A percentile compares a stretch with the other conserved stretches of the same genome.
These are phyloP conservation scores for Tamias sibiricus DNA, from an alignment of 2,113 vertebrate species.

Conservation along the genomic window DNA sequence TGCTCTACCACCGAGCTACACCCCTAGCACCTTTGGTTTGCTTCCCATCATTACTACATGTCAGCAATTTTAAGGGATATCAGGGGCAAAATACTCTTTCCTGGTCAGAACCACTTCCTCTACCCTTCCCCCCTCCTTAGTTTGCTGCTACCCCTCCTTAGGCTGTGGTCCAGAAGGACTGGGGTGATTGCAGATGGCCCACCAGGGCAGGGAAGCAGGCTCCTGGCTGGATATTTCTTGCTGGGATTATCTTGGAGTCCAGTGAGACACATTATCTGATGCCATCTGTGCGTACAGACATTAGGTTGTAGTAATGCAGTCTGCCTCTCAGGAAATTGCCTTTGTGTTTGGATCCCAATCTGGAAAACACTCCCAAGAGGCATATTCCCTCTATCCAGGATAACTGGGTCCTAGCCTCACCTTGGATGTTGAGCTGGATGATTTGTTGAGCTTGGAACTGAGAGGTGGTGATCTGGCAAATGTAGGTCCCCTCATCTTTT, in stretches of 20 bases:
- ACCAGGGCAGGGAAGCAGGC: neutral
- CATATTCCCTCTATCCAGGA: neutral
- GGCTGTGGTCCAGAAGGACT: neutral
- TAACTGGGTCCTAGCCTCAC: constrained; percentile 80
- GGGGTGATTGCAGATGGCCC: neutral
- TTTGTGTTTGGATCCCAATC: neutral
- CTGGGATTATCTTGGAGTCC: neutral
- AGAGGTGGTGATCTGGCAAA: constrained; percentile 86
- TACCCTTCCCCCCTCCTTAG: neutral
- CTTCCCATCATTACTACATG: neutral
- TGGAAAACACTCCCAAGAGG: neutral
- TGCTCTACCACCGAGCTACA: neutral
- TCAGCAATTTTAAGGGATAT: neutral
- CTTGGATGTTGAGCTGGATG: constrained; percentile 85
- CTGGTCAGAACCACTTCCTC: neutral
- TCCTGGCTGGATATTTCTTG: neutral
- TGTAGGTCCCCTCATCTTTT: constrained; percentile 88
- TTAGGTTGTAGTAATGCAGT: neutral
- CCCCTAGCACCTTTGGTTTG: neutral
- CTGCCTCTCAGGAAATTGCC: neutral
- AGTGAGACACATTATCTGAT: neutral
- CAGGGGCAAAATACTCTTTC: neutral
- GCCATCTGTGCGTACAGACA: neutral
- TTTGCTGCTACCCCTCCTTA: neutral
- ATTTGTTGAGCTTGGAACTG: constrained; percentile 88